These are phyloP conservation scores for Brachyhypopomus occidentalis DNA, from an alignment of 2,113 vertebrate species.

Conservation along the genomic window DNA sequence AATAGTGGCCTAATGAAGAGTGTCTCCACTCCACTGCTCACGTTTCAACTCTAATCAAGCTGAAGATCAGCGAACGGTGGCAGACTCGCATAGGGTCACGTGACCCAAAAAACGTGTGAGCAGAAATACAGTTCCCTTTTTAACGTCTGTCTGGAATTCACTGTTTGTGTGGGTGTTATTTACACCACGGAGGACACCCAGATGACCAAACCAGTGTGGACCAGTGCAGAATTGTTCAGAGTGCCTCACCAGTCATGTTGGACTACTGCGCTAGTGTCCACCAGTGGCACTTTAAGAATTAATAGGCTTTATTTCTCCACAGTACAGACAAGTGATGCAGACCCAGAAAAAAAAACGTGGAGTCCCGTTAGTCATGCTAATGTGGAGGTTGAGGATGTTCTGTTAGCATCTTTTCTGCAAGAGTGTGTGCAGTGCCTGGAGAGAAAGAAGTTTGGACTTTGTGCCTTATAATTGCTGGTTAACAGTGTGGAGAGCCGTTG, in stretches of 20 bases:
- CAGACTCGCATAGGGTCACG: background rate
- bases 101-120: background rate
- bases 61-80: background rate
- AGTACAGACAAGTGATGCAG: background rate
- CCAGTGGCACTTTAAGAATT: background rate
- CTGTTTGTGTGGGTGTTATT: background rate
- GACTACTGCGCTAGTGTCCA: background rate
- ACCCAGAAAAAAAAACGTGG: background rate
- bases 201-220: background rate
- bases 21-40: constrained; percentile 13
- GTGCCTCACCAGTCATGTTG: background rate
- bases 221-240: background rate
- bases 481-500: background rate
- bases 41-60: background rate
- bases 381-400: background rate
- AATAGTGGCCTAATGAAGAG: background rate
- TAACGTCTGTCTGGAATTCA: background rate
- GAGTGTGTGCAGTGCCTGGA: background rate
- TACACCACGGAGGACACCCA: too few relatives aligned
- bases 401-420: background rate
- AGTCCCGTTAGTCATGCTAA: background rate
- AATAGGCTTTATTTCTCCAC: constrained; percentile 4
- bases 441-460: constrained; percentile 5
- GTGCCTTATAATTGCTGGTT: background rate
- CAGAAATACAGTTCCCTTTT: background rate